Base-by-base conservation (phyloP, 2,888 invertebrate genomes). In the Parnassius smintheus region DNA sequence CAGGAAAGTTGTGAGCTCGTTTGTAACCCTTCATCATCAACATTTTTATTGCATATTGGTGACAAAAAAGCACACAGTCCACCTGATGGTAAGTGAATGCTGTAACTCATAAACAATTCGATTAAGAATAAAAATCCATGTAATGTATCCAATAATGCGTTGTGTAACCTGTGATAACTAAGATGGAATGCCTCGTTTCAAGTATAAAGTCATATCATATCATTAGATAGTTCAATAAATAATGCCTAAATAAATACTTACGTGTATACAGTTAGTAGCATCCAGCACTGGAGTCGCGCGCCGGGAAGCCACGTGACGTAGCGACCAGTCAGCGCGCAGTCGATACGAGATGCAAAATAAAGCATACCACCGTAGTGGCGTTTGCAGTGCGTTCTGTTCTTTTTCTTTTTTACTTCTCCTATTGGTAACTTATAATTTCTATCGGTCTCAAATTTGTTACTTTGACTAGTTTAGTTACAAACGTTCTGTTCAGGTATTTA, bases 251-350 rank as follows among this genome's bases (percentile, higher is more conserved):
- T 57, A 12, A 58, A 67, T 85, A 94, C 94, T 94, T 80, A 94
- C 94, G 93, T 94, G 93, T 92, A 93, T 93, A 93, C 92, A 93
- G 93, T 93, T 93, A 94, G 94, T 93, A 93, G 93, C 94, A 94
- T 94, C 94, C 94, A 94, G 94, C 91, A 92, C 92, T 88, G 91
- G 72, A 90, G 88, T 89, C 86, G 91, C 88, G 91, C 92, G 91
- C 92, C 87, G 91, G 92, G 92, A 89, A 92, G 92, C 92, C 92
- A 92, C 92, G 91, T 88, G 86, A 91, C 91, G 92, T 91, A 92
- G 92, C 92, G 92, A 92, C 92, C 92, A 85, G 86, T 86, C 89
- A 91, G 92, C 92, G 92, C 92, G 90, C 91, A 89, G 91, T 92
- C 91, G 91, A 91, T 87, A 90, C 90, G 89, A 91, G 83, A 85